Conservation (phyloP, 2,797 vertebrate genomes). For the Clarias fuscus region DNA sequence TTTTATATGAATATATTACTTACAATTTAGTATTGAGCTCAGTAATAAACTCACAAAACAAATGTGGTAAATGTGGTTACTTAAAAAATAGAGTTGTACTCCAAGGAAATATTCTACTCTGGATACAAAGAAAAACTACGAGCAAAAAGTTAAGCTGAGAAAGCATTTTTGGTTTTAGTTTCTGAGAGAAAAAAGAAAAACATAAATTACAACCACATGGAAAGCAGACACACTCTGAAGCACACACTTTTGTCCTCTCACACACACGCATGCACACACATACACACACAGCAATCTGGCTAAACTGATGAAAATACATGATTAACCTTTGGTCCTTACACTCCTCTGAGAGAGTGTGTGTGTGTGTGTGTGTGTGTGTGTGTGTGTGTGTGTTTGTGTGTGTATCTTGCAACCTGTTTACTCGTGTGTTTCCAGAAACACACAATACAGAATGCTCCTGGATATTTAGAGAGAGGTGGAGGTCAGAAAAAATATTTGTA, state of each 20-base stretch:
- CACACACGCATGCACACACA: constrained; percentile 26
- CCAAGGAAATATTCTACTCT: neutral
- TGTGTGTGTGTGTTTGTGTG: constrained; percentile 19
- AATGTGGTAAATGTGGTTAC: neutral
- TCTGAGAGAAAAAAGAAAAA: constrained; percentile 5
- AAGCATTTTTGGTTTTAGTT: neutral
- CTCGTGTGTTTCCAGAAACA: constrained; percentile 35
- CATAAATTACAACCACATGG: neutral
- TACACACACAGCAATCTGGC: constrained; percentile 67
- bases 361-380: constrained; percentile 35
- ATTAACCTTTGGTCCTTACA: constrained; percentile 73
- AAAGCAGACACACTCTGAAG: neutral
- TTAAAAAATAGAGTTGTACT: neutral
- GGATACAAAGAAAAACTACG: neutral
- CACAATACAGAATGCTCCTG: constrained; percentile 68
- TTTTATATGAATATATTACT: too few species aligned
- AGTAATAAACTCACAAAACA: neutral
- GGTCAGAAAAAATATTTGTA: constrained; percentile 51
- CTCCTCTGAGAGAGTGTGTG: constrained; percentile 18
- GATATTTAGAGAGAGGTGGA: constrained; percentile 62
- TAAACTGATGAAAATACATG: constrained; percentile 72
- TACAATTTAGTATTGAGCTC: too few species aligned
- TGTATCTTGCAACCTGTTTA: constrained; percentile 13
- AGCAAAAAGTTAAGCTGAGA: neutral
- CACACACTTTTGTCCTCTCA: neutral